Conservation (phyloP, 2,888 invertebrate genomes). For the Hipparchia sbordonii region DNA sequence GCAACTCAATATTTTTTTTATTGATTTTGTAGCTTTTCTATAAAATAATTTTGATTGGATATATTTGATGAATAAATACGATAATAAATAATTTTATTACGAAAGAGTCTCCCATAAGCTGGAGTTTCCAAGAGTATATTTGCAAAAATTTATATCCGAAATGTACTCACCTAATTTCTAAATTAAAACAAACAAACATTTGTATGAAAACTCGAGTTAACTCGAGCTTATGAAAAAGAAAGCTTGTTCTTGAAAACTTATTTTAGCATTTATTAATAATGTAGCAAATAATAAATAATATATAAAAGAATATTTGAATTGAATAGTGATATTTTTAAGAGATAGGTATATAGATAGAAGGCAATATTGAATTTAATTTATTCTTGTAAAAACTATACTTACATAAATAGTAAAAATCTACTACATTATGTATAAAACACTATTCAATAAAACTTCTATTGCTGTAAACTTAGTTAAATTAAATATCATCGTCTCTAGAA, state of each 20-base stretch:
- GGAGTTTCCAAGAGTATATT: too few relatives aligned
- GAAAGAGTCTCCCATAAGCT: not conserved
- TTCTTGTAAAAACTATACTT: conserved; percentile 37
- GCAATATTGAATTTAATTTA: conserved; percentile 39
- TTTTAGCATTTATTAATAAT: not conserved
- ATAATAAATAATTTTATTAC: too few relatives aligned
- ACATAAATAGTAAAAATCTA: conserved; percentile 29
- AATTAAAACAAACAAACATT: not conserved
- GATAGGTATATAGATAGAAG: conserved; percentile 29
- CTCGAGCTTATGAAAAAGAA: too few relatives aligned
- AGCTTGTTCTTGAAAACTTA: not conserved
- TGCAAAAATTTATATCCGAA: too few relatives aligned
- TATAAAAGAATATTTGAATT: conserved; percentile 26
- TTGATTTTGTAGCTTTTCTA: not conserved
- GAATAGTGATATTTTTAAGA: conserved; percentile 33
- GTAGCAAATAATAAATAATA: conserved; percentile 18
- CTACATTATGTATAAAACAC: conserved; percentile 23
- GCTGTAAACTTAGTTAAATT: not conserved
- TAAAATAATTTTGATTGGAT: not conserved
- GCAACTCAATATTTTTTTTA: too few relatives aligned
- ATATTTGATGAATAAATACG: not conserved
- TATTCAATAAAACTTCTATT: conserved; percentile 7
- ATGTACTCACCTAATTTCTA: not conserved
- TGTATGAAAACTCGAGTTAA: too few relatives aligned
- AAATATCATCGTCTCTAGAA: not conserved